Conservation (phyloP, 1,140 invertebrate species). For the Platyscapa corneri region DNA sequence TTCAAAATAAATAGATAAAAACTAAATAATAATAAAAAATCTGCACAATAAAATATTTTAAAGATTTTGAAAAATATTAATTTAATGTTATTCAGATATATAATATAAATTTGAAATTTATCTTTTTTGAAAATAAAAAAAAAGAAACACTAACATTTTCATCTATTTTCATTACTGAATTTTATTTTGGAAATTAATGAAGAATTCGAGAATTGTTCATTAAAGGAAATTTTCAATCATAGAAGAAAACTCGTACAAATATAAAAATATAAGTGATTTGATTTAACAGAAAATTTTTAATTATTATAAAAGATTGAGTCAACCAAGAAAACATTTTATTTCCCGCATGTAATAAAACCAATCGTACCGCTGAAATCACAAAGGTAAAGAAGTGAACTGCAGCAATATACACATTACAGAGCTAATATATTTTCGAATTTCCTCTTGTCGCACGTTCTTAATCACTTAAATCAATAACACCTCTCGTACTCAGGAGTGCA, state of each 20-base stretch:
- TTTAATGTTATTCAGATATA: too few relatives aligned
- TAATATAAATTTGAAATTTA: too few relatives aligned
- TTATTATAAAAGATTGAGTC: background rate
- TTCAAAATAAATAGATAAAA: too few relatives aligned
- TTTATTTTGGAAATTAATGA: too few relatives aligned
- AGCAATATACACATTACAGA: background rate
- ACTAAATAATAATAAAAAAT: too few relatives aligned
- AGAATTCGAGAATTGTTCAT: too few relatives aligned
- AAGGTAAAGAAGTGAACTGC: conserved; percentile 1
- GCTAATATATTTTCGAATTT: conserved; percentile 49
- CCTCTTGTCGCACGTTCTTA: background rate
- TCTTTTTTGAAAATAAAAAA: too few relatives aligned
- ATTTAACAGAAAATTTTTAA: conserved; percentile 3
- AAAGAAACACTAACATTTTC: too few relatives aligned
- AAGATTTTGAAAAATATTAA: too few relatives aligned
- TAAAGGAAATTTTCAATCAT: background rate
- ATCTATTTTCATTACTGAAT: too few relatives aligned
- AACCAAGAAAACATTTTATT: conserved; percentile 2
- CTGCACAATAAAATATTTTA: too few relatives aligned
- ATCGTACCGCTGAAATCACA: conserved; percentile 3
- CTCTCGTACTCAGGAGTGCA: background rate
- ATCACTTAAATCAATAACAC: conserved; percentile 35
- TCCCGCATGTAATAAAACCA: background rate
- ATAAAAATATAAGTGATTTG: background rate
- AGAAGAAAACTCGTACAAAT: background rate